Percentiles rank a stretch among this genome's conserved stretches.
phyloP scores from a whole-genome alignment of 2,888 invertebrate species.

The Watsonalla cultraria region DNA sequence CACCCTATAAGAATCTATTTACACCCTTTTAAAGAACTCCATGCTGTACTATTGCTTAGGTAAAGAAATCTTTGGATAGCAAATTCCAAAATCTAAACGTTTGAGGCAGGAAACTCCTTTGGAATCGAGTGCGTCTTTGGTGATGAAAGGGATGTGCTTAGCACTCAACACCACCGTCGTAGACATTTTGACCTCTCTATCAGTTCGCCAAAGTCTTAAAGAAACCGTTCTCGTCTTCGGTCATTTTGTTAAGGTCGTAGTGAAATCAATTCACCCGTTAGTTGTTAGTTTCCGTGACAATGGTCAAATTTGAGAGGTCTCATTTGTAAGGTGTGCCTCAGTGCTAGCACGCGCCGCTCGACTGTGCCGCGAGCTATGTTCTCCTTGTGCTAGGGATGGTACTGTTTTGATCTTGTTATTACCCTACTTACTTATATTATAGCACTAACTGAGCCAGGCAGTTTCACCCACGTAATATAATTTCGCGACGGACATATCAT shows the following conservation, averaged over 20 bases:
- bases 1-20: too few species aligned
- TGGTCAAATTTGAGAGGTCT: slow-evolving; percentile 55
- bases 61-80: too few species aligned
- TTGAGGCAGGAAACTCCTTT: too few species aligned
- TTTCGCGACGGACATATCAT: too few species aligned
- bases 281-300: slow-evolving; percentile 49
- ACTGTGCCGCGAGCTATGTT: slow-evolving; percentile 37
- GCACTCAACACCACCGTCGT: slow-evolving; percentile 66
- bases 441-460: too few species aligned
- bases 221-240: too few species aligned
- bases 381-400: slow-evolving; percentile 30
- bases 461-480: too few species aligned
- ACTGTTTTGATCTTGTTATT: background rate
- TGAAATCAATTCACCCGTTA: slow-evolving; percentile 23
- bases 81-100: too few species aligned
- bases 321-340: slow-evolving; percentile 49
- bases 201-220: background rate
- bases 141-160: slow-evolving; percentile 62
- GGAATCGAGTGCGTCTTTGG: slow-evolving; percentile 20
- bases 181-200: slow-evolving; percentile 70
- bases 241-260: slow-evolving; percentile 5
- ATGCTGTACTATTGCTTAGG: too few species aligned
- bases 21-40: too few species aligned
- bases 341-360: slow-evolving; percentile 43
- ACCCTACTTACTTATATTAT: background rate